A percentile compares a stretch with the other conserved stretches of the same genome.
Evolutionary conservation across 2,888 invertebrate species (phyloP).

Genomic region (Podabrus alpinus): DNA sequence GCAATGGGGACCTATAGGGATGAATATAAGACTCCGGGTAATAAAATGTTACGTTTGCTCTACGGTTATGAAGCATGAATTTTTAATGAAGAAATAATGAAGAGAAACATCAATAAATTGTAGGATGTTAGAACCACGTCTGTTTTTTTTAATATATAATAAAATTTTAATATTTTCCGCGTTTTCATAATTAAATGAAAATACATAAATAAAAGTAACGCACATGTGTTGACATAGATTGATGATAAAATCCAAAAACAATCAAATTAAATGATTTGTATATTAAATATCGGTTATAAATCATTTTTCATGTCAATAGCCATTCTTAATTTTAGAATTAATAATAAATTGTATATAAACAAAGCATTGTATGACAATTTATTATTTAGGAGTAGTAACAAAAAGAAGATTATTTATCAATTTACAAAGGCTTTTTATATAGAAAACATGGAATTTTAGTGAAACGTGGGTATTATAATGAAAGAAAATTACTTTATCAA

Average conservation of each 20-base stretch:
- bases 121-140: not conserved
- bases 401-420: not conserved
- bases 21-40: not conserved
- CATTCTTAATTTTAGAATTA: not conserved
- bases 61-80: not conserved
- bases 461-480: not conserved
- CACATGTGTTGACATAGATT: not conserved
- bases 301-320: not conserved
- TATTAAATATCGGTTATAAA: not conserved
- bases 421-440: not conserved
- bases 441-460: not conserved
- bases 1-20: not conserved
- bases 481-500: not conserved
- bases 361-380: not conserved
- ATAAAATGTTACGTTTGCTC: not conserved
- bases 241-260: not conserved
- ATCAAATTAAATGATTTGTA: not conserved
- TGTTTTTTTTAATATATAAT: not conserved
- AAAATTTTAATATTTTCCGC: not conserved
- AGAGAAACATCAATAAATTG: not conserved
- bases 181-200: not conserved
- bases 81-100: not conserved
- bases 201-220: not conserved
- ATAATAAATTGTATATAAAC: not conserved
- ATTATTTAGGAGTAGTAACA: not conserved